Base-by-base conservation (phyloP, 1,140 invertebrate species). In the Reticulitermes speratus region DNA sequence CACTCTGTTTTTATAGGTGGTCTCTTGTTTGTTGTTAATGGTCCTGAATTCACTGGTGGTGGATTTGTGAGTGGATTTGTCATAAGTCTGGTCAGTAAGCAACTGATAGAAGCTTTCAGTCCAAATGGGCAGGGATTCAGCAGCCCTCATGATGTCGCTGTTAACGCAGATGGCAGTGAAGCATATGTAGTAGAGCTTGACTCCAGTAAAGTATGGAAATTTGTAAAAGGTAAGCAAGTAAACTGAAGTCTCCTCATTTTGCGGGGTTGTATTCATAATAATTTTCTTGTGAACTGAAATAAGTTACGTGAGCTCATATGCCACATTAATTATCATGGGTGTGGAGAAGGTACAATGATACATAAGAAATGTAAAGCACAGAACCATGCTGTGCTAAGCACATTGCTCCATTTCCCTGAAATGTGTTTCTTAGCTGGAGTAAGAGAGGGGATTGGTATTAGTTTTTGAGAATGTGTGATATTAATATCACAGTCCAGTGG, bases 181-280 rank as follows among this genome's bases (percentile, higher is more conserved):
- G 93, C 96, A 23, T 97, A 96, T 90, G 95, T 97, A 3, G 94
- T 94, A 2, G 96, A 97, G 89, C 91, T 97, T 9, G 90, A 93
- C 88, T 93, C 94, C 2, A 93, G 93, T 88, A 92, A 92, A 88
- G 90, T 95, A 48, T 94, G 94, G 89, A 95, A 93, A 90, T 95
- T 96, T 91, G 85, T 91, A 16, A 92, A 87, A 88, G 88, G 87
- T 86, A 86, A 52, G 55, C 19, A 55, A 16, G 11, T 12, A 48
- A 16, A 48, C 45, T 11, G 9, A 48, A 48, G 3, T 7, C 45
- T 48, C 45, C 45, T 48, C 45, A 48, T 48, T 48, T 48, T 48
- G 9, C 45, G 7, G 45, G 45, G 45, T 48, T 48, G 32, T 23
- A 21, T 83, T 83, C 44, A 81, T n/a, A 84, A 48, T 16, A 48